phyloP scores from a whole-genome alignment of 2,113 vertebrate genomes.

The Pagrus major region DNA sequence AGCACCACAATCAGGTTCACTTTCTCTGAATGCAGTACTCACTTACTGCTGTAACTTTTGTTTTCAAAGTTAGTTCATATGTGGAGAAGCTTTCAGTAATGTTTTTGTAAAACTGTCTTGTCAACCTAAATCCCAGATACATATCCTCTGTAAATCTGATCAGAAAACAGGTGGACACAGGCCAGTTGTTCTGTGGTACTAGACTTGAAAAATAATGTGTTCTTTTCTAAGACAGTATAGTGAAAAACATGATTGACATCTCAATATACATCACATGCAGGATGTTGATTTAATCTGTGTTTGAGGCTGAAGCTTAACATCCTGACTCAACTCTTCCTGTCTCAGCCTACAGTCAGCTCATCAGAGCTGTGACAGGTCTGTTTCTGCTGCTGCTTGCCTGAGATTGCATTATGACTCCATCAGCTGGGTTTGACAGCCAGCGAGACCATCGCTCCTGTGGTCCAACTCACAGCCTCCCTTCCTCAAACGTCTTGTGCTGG shows the following conservation, averaged over 20 bases:
- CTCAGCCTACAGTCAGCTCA: constrained; percentile 8
- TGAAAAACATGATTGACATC: constrained; percentile 18
- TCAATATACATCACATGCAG: constrained; percentile 15
- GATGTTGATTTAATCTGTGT: constrained; percentile 48
- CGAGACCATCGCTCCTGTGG: background rate
- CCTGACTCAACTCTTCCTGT: background rate
- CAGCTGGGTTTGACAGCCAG: constrained; percentile 11
- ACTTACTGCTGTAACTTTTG: too few species aligned
- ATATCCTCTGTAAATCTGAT: background rate
- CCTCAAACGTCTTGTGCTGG: background rate
- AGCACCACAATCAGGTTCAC: too few species aligned
- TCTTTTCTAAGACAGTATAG: background rate
- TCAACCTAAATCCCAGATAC: too few species aligned
- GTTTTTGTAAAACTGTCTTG: too few species aligned
- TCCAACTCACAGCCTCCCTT: constrained; percentile 23
- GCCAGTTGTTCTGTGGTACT: background rate
- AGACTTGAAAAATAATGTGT: constrained; percentile 1
- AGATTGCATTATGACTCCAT: constrained; percentile 53
- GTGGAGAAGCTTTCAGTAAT: background rate
- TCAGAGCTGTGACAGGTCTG: constrained; percentile 34
- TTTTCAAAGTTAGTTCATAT: background rate
- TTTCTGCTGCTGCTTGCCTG: constrained; percentile 30
- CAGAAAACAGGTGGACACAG: background rate
- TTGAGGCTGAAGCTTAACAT: background rate
- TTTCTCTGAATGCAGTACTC: too few species aligned